phyloP scores from a whole-genome alignment of 2,797 vertebrate species.

The Spizella passerina region DNA sequence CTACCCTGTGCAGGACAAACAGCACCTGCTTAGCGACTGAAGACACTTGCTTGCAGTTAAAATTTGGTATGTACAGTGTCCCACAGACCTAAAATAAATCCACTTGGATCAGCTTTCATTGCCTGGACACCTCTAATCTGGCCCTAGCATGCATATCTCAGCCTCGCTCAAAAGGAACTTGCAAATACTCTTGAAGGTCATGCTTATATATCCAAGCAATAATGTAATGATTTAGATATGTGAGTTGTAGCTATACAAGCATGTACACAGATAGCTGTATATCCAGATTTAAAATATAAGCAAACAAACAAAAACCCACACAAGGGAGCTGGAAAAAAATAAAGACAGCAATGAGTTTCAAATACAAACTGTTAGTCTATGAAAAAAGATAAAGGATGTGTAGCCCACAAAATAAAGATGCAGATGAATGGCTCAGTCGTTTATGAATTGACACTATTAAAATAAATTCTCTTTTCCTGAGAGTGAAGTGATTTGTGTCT shows the following conservation, averaged over 20 bases:
- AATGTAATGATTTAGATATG: background rate
- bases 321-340: background rate
- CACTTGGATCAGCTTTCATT: background rate
- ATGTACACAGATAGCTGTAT: background rate
- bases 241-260: background rate
- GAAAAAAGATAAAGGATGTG: background rate
- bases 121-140: background rate
- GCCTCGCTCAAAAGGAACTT: background rate
- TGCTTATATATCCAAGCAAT: background rate
- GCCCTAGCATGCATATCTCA: background rate
- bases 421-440: background rate
- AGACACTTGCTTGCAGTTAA: conserved; percentile 58
- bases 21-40: background rate
- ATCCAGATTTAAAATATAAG: background rate
- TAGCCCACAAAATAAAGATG: background rate
- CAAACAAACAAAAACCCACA: background rate
- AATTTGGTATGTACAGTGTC: conserved; percentile 47
- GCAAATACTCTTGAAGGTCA: background rate
- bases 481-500: background rate
- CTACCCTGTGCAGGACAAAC: conserved; percentile 39
- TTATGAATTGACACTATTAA: background rate
- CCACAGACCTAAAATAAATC: background rate
- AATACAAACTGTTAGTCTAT: background rate
- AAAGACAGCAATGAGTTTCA: background rate
- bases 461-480: background rate